Evolutionary conservation across 2,797 vertebrate species (phyloP), one percentile per base, ranked within the genome.

Genomic region (Myiotriccus ornatus): DNA sequence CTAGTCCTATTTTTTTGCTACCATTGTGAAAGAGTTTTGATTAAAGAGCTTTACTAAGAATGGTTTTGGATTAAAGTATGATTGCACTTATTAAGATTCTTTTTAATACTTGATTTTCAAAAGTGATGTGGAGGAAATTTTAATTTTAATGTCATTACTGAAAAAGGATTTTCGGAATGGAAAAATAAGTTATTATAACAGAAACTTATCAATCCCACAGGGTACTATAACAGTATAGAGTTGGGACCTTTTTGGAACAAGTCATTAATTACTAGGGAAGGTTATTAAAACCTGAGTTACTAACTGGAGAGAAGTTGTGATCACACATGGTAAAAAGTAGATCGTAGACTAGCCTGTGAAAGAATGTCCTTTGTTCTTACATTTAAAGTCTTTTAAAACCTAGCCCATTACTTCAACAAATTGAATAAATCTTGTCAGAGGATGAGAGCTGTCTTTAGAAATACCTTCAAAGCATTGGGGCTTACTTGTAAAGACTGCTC

Each of bases 61-160:
- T 89, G 73, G 37, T 25, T 87, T 89, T 67, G 80, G 82, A 95
- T 92, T 81, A 92, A 88, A 78, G 64, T 88, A 87, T 55, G 76
- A 95, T 95, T 82, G 90, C 28, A 74, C 30, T 96, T 92, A 53
- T 73, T 77, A 95, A 82, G 60, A 74, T 76, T 86, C 73, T 78
- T 95, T 91, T 95, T 67, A 92, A 85, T 65, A 55, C 74, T 89
- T 90, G 91, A 91, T 95, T 71, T 39, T 59, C 75, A 62, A 23
- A 84, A 91, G 70, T 39, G 46, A 94, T 80, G 74, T 52, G 39
- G 56, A 95, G 60, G 88, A 96, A 93, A 87, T 95, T 93, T 96
- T 78, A 56, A 41, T 63, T 77, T 80, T 65, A 82, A 56, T 37
- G 12, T 21, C 35, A 63, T 86, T 78, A 71, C 28, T 25, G 56